These are phyloP conservation scores for Drosophila azteca DNA, from an alignment of 1,140 invertebrate species.

Conservation along the genomic window DNA sequence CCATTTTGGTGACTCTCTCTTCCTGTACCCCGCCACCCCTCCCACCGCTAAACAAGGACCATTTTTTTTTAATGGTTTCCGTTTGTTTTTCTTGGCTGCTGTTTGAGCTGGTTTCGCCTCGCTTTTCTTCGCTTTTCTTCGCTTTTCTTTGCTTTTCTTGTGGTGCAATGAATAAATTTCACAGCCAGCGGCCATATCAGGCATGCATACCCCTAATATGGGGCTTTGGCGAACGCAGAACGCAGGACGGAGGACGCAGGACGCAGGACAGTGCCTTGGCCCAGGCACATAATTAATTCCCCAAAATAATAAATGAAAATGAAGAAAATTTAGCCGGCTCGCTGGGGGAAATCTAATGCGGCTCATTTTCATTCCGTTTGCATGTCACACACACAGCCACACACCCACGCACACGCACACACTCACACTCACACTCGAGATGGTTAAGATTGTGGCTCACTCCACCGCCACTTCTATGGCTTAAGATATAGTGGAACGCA, in stretches of 20 bases:
- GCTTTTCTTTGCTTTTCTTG: constrained; percentile 6
- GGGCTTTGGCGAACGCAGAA: no score
- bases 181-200: constrained; percentile 20
- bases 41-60: no score
- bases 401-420: no score
- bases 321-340: constrained; percentile 42
- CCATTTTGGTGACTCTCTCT: constrained; percentile 28
- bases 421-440: no score
- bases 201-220: not conserved
- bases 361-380: constrained; percentile 50
- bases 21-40: no score
- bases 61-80: constrained; percentile 14
- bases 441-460: no score
- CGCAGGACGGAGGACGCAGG: no score
- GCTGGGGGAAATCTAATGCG: constrained; percentile 45
- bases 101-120: constrained; percentile 8
- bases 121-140: constrained; percentile 3
- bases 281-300: constrained; percentile 62
- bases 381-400: constrained; percentile 9
- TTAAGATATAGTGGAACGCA: not conserved
- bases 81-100: constrained; percentile 15
- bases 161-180: constrained; percentile 70
- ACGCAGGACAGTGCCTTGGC: no score
- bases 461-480: no score
- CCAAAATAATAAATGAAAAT: constrained; percentile 67